These are phyloP conservation scores for Perdita meconis DNA, from an alignment of 2,888 invertebrate genomes.

Conservation along the genomic window DNA sequence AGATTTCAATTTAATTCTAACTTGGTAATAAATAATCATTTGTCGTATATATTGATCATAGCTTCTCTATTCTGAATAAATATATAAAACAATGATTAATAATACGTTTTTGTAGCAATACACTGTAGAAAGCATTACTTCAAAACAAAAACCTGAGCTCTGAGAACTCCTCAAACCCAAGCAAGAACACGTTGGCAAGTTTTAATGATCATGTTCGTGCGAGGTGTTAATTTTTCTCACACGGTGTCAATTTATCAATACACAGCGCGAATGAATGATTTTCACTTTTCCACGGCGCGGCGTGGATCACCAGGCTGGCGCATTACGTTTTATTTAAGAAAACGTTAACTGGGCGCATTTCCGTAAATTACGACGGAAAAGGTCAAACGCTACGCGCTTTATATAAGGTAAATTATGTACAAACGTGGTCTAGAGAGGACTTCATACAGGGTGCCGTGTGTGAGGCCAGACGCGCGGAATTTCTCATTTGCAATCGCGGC, in stretches of 20 bases:
- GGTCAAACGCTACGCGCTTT: conserved; percentile 48
- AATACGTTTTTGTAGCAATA: too few species aligned
- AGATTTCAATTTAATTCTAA: too few species aligned
- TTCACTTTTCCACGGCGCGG: conserved; percentile 31
- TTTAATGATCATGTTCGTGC: too few species aligned
- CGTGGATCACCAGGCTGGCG: neutral
- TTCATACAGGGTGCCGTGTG: conserved; percentile 25
- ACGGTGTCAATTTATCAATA: conserved; percentile 13
- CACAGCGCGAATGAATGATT: conserved; percentile 34
- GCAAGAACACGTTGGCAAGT: too few species aligned
- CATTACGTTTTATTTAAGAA: conserved; percentile 14
- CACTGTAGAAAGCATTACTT: too few species aligned
- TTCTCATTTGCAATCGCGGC: conserved; percentile 53
- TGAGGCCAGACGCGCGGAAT: conserved; percentile 41
- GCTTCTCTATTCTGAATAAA: too few species aligned
- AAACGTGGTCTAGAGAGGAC: conserved; percentile 28
- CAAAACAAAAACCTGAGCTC: too few species aligned
- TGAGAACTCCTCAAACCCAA: too few species aligned
- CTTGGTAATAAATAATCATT: too few species aligned
- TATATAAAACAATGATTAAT: too few species aligned
- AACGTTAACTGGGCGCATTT: conserved; percentile 33
- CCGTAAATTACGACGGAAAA: conserved; percentile 57
- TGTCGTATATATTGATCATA: too few species aligned
- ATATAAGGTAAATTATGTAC: conserved; percentile 56
- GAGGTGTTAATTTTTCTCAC: neutral